Evolutionary conservation across 2,797 vertebrate species (phyloP), one percentile per base, ranked within the genome.

Genomic region (Tarsius wallacei): DNA sequence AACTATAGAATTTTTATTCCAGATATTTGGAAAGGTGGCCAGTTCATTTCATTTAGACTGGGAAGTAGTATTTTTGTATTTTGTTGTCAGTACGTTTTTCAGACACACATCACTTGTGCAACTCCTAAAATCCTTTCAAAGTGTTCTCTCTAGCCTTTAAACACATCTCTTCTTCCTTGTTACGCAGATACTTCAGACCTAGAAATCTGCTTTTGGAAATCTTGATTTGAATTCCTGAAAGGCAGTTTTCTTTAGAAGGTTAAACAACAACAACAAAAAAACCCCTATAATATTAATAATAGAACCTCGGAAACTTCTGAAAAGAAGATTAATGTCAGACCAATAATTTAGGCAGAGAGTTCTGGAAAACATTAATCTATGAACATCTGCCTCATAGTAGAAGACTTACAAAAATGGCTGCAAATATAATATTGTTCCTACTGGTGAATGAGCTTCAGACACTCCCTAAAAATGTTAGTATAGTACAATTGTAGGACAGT

Each of bases 161-260:
- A n/a, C 12, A 14, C 14, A 21, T 14, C 7, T 11, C 7, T 73
- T 49, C 9, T 76, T 55, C 4, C 66, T 59, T 47, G 15, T 33
- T 49, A 2, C 42, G 80, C 49, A 28, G 22, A 59, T 42, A 66
- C 33, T 64, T 74, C 57, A 76, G 64, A 51, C 7, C 47, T 47
- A 19, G 21, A 47, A 21, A 83, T 15, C 14, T 55, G 21, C 59
- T 31, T 94, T 70, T 63, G 73, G 15, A 88, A 74, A 86, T 28
- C 33, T 77, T 21, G 13, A 5, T 77, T 24, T 3, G 26, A 57
- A 22, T 84, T 96, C 68, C 73, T 88, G 73, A 90, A 61, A 90
- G 31, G 53, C 21, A 28, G 19, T 59, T 33, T 82, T 80, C 70
- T 88, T 53, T 8, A 91, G 16, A 42, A 95, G 61, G 13, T 4